Percentiles rank a stretch among this genome's conserved stretches.
Conservation (phyloP, 1,140 invertebrate genomes). For the Bradysia coprophila region DNA sequence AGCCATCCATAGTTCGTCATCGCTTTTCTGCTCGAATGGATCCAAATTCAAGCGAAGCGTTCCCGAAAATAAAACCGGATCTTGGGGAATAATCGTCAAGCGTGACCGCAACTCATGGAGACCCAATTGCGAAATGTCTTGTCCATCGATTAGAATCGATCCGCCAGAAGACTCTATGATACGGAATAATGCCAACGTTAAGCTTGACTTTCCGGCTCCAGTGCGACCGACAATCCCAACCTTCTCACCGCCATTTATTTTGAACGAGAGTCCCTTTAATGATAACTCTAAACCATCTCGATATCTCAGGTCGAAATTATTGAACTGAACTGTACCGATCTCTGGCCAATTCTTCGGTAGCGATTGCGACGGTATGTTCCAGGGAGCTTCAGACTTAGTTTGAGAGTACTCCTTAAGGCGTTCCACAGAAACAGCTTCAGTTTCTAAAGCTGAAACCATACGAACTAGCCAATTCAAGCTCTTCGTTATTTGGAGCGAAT, state of each 20-base stretch:
- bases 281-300: slow-evolving; percentile 17
- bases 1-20: slow-evolving; percentile 64
- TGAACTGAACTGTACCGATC: slow-evolving; percentile 1
- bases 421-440: slow-evolving; percentile 76
- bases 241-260: slow-evolving; percentile 55
- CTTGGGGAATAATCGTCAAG: slow-evolving; percentile 51
- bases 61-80: slow-evolving; percentile 78
- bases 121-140: slow-evolving; percentile 72
- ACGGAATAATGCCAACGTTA: slow-evolving; percentile 16
- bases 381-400: slow-evolving; percentile 54
- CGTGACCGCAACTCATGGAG: slow-evolving; percentile 73
- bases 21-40: slow-evolving; percentile 57
- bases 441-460: slow-evolving; percentile 74
- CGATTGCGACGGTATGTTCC: slow-evolving; percentile 60
- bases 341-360: slow-evolving; percentile 23
- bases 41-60: slow-evolving; percentile 54
- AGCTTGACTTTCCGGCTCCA: slow-evolving; percentile 49
- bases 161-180: slow-evolving; percentile 76
- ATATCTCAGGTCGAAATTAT: slow-evolving; percentile 2
- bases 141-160: slow-evolving; percentile 75
- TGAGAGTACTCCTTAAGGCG: slow-evolving; percentile 78
- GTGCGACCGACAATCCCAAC: slow-evolving; percentile 69
- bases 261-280: slow-evolving; percentile 40
- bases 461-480: slow-evolving; percentile 70
- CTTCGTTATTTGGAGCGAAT: slow-evolving; percentile 58